Evolutionary conservation across 1,140 invertebrate genomes (phyloP).

Genomic region (Monochamus saltuarius): DNA sequence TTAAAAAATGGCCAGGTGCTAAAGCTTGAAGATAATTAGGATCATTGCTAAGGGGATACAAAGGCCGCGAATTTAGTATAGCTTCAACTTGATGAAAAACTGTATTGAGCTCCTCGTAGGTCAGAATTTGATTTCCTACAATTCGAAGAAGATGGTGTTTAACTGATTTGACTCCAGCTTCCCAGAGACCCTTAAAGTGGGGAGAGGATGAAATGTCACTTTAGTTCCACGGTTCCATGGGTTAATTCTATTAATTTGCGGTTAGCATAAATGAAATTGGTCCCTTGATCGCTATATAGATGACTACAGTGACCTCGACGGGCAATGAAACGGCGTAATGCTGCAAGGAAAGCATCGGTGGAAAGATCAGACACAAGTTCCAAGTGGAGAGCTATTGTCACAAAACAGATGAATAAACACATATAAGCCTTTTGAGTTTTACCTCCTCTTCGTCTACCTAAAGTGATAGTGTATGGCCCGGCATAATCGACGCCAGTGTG

Average conservation of each 20-base stretch:
- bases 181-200: slow-evolving; percentile 53
- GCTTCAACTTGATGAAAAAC: slow-evolving; percentile 39
- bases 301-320: slow-evolving; percentile 30
- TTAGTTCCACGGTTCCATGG: background rate
- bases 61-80: slow-evolving; percentile 41
- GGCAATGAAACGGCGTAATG: slow-evolving; percentile 43
- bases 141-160: slow-evolving; percentile 47
- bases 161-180: slow-evolving; percentile 47
- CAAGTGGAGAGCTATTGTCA: slow-evolving; percentile 37
- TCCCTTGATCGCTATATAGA: slow-evolving; percentile 38
- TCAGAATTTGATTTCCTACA: slow-evolving; percentile 33
- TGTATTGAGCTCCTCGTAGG: slow-evolving; percentile 42
- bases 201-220: slow-evolving; percentile 18
- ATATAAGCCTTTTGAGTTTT: slow-evolving; percentile 4
- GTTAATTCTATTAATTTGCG: slow-evolving; percentile 15
- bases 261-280: slow-evolving; percentile 36
- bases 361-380: slow-evolving; percentile 40
- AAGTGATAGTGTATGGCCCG: slow-evolving; percentile 9
- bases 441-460: background rate
- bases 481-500: slow-evolving; percentile 16
- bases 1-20: slow-evolving; percentile 37
- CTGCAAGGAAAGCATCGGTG: slow-evolving; percentile 40
- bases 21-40: slow-evolving; percentile 41
- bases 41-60: slow-evolving; percentile 39
- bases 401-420: slow-evolving; percentile 13